Evolutionary conservation across 2,797 vertebrate genomes (phyloP).

Genomic region (Coregonus ussuriensis): DNA sequence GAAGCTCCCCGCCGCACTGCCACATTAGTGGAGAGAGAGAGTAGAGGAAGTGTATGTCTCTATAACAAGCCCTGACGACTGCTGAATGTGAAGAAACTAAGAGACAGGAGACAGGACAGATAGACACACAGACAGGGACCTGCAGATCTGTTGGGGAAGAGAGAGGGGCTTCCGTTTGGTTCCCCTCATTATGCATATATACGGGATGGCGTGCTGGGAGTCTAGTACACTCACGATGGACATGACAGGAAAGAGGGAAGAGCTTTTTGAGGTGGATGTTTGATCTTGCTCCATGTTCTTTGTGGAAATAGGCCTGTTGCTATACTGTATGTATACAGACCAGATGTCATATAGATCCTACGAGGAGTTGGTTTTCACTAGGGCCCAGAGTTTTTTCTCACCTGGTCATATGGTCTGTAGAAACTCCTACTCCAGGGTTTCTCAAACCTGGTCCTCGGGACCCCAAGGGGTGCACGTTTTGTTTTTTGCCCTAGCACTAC

Average conservation of each 20-base stretch:
- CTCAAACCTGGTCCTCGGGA: neutral
- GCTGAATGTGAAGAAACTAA: slow-evolving; percentile 21
- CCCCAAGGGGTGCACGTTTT: too few species aligned
- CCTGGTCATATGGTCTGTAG: neutral
- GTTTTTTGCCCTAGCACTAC: too few species aligned
- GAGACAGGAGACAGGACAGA: slow-evolving; percentile 1
- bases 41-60: slow-evolving; percentile 60
- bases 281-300: slow-evolving; percentile 10
- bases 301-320: neutral
- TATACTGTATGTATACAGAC: neutral
- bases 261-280: neutral
- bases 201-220: neutral
- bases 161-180: slow-evolving; percentile 2
- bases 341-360: neutral
- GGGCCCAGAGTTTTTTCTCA: neutral
- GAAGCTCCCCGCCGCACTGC: slow-evolving; percentile 48
- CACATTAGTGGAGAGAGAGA: slow-evolving; percentile 44
- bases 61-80: slow-evolving; percentile 43
- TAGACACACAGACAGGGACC: neutral
- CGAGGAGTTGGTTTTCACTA: neutral
- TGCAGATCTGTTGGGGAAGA: neutral
- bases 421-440: neutral
- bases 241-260: too few species aligned
- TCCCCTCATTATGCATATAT: slow-evolving; percentile 1
- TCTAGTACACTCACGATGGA: neutral